phyloP scores from a whole-genome alignment of 2,888 invertebrate species.

The Fragum whitleyi region DNA sequence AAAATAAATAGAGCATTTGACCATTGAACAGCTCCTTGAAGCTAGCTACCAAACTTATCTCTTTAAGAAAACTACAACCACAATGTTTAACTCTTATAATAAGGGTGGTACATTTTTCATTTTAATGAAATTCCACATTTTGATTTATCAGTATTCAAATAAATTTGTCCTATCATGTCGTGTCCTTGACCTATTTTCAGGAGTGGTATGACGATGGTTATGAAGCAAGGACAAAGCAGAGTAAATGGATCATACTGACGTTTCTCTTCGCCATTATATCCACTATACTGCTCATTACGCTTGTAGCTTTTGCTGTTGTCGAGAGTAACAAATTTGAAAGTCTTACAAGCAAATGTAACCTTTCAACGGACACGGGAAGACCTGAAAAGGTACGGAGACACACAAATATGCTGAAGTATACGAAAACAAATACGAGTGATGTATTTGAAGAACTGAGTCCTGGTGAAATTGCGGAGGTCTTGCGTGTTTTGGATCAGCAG shows the following conservation, averaged over 20 bases:
- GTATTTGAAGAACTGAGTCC: slow-evolving; percentile 73
- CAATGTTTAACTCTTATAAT: no score
- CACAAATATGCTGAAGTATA: slow-evolving; percentile 4
- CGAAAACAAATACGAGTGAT: slow-evolving; percentile 60
- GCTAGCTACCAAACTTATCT: no score
- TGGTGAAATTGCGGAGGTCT: slow-evolving; percentile 69
- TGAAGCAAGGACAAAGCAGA: slow-evolving; percentile 5
- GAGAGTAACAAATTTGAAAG: slow-evolving; percentile 20
- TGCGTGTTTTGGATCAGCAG: slow-evolving; percentile 67
- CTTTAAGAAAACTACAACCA: no score
- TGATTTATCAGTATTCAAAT: no score
- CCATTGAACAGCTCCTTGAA: no score
- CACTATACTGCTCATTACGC: slow-evolving; percentile 38
- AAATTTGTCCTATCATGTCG: no score
- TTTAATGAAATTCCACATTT: no score
- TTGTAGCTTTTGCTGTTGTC: slow-evolving; percentile 38
- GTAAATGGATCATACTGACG: slow-evolving; percentile 49
- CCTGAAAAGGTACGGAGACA: slow-evolving; percentile 25
- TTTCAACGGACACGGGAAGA: not conserved
- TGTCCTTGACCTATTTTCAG: slow-evolving; percentile 21
- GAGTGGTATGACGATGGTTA: slow-evolving; percentile 14
- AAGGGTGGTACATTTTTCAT: no score
- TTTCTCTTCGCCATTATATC: slow-evolving; percentile 48
- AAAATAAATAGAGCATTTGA: no score
- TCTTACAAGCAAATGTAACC: slow-evolving; percentile 10